phyloP scores from a whole-genome alignment of 2,888 invertebrate genomes.

The Meloe dianella region DNA sequence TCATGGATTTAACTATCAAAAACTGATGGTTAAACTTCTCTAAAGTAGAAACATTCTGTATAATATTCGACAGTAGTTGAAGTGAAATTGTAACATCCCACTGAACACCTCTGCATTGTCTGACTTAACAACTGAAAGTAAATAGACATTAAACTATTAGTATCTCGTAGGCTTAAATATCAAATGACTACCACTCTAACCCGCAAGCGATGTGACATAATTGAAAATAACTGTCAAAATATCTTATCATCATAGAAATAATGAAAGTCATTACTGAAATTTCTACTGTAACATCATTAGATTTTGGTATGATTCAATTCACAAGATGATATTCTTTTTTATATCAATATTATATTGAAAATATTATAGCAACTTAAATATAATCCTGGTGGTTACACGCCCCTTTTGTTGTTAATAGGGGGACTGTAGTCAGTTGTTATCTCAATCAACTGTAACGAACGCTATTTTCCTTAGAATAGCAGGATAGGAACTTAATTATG shows the following conservation, averaged over 20 bases:
- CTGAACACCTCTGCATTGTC: conserved; percentile 34
- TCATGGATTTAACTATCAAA: background rate
- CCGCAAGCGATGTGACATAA: conserved; percentile 3
- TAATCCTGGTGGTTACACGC: conserved; percentile 16
- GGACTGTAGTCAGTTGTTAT: conserved; percentile 39
- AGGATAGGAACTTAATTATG: conserved; percentile 51
- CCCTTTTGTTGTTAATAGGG: conserved; percentile 27
- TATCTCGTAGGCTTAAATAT: conserved; percentile 25
- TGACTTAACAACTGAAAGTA: conserved; percentile 21
- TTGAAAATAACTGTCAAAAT: conserved; percentile 9
- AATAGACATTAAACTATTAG: conserved; percentile 31
- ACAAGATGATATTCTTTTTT: background rate
- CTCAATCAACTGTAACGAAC: conserved; percentile 46
- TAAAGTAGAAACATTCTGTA: background rate
- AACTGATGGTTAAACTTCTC: background rate
- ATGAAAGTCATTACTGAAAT: background rate
- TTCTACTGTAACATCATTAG: background rate
- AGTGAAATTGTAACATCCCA: conserved; percentile 29
- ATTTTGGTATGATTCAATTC: background rate
- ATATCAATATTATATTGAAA: background rate
- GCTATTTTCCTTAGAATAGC: conserved; percentile 44
- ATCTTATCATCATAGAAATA: background rate
- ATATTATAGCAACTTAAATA: background rate
- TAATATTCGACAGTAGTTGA: conserved; percentile 1
- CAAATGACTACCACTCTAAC: conserved; percentile 1